Evolutionary conservation across 2,797 vertebrate species (phyloP).

Genomic region (Molossus molossus): DNA sequence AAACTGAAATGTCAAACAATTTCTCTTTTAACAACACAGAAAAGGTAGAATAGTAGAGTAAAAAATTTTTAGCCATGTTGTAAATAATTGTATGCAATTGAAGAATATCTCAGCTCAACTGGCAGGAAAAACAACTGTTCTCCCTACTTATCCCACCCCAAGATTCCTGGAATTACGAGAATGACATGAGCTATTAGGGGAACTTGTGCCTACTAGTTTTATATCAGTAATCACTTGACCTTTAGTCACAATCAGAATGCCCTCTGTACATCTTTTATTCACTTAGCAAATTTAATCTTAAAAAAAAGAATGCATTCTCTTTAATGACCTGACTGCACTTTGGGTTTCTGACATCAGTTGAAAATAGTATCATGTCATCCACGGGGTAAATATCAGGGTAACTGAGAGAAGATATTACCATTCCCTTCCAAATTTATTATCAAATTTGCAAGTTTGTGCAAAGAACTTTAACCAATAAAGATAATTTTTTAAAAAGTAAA

Average conservation of each 20-base stretch:
- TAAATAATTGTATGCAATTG: not conserved
- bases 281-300: conserved; percentile 14
- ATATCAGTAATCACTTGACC: not conserved
- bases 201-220: not conserved
- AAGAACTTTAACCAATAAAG: not conserved
- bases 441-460: conserved; percentile 8
- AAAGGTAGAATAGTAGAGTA: not conserved
- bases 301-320: not conserved
- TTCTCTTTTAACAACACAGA: not conserved
- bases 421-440: conserved; percentile 8
- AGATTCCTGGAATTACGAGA: not conserved
- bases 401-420: not conserved
- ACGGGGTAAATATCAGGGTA: not conserved
- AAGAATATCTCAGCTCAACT: not conserved
- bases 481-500: not conserved
- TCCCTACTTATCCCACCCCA: not conserved
- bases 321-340: not conserved
- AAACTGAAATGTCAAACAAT: conserved; percentile 7
- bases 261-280: not conserved
- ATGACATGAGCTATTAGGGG: conserved; percentile 2
- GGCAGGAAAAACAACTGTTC: not conserved
- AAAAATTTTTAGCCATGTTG: not conserved
- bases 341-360: not conserved
- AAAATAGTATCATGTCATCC: not conserved
- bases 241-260: not conserved